Conservation (phyloP, 2,797 vertebrate genomes). For the Spondyliosoma cantharus region DNA sequence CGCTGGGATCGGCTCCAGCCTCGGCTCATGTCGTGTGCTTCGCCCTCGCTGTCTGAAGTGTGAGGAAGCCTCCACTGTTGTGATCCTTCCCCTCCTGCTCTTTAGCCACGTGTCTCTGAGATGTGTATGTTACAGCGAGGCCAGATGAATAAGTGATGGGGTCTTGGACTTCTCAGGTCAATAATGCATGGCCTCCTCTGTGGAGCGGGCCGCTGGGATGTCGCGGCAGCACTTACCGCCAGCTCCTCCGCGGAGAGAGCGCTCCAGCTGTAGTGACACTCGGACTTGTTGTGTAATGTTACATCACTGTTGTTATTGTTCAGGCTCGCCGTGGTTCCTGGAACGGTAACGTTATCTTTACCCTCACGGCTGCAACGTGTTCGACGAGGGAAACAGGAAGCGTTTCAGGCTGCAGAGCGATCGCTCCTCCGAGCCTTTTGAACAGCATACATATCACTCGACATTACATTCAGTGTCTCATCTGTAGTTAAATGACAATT, state of each 20-base stretch:
- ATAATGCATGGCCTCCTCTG: slow-evolving; percentile 66
- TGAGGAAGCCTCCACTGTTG: neutral
- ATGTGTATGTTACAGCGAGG: slow-evolving; percentile 33
- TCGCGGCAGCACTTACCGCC: slow-evolving; percentile 31
- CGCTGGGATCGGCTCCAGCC: too few species aligned
- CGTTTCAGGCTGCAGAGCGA: neutral
- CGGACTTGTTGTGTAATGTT: slow-evolving; percentile 44
- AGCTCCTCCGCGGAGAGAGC: slow-evolving; percentile 19
- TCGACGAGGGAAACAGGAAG: neutral
- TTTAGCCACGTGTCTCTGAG: slow-evolving; percentile 19
- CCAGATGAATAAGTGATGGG: slow-evolving; percentile 64
- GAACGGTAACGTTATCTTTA: neutral
- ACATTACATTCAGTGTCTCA: neutral
- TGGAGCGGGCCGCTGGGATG: slow-evolving; percentile 39
- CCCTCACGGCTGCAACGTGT: neutral
- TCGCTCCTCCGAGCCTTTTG: neutral
- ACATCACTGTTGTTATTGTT: slow-evolving; percentile 41
- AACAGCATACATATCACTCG: neutral
- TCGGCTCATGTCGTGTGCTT: too few species aligned
- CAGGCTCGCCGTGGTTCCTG: slow-evolving; percentile 16
- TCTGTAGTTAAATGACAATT: neutral
- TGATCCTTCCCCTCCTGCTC: slow-evolving; percentile 19
- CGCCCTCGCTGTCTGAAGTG: neutral
- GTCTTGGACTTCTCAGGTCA: slow-evolving; percentile 57
- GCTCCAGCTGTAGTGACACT: slow-evolving; percentile 45